Percentiles rank a stretch among this genome's conserved stretches.
These are phyloP conservation scores for Heteronetta atricapilla DNA, from an alignment of 2,113 vertebrate genomes.

Conservation along the genomic window DNA sequence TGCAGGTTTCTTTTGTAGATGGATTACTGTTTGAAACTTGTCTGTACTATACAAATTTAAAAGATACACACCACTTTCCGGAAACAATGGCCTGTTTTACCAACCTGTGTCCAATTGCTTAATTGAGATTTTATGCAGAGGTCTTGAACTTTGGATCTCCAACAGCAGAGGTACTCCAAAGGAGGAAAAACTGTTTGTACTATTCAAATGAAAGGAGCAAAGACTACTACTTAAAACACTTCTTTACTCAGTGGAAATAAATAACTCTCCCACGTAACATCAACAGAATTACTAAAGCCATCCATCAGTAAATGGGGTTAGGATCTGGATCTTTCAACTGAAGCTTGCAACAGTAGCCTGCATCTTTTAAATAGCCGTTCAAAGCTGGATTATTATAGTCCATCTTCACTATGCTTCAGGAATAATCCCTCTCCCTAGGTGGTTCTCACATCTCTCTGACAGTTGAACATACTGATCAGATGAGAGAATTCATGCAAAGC, in stretches of 20 bases:
- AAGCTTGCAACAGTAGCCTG: neutral
- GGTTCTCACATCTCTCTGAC: neutral
- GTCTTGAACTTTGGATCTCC: neutral
- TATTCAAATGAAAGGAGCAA: neutral
- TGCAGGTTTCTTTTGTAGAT: neutral
- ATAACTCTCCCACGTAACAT: neutral
- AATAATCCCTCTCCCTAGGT: neutral
- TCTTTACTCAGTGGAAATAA: neutral
- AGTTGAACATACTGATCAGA: neutral
- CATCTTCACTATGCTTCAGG: neutral
- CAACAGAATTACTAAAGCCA: neutral
- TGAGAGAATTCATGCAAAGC: neutral
- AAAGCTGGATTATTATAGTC: neutral
- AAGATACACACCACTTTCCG: neutral
- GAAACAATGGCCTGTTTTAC: neutral
- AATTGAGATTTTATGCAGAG: neutral
- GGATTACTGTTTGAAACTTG: neutral
- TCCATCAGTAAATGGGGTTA: neutral
- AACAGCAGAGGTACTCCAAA: neutral
- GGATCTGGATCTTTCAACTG: neutral
- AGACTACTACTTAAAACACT: neutral
- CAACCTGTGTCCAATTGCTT: neutral
- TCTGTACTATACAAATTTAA: neutral
- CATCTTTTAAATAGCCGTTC: neutral
- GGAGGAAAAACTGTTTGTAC: neutral